Conservation (phyloP, 2,888 invertebrate genomes). For the Drosophila pegasa region DNA sequence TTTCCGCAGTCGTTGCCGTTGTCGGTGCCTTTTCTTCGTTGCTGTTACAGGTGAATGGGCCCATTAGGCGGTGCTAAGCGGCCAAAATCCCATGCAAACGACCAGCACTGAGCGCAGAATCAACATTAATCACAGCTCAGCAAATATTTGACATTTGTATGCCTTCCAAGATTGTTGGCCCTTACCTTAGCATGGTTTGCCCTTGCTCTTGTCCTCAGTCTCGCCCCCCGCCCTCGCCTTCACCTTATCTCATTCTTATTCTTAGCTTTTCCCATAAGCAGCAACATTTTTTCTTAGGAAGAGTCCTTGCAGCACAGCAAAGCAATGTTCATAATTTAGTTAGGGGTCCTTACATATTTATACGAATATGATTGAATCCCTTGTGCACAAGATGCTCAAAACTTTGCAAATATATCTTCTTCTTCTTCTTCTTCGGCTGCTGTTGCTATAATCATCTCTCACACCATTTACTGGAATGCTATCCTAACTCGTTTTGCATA, state of each 20-base stretch:
- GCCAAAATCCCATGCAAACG: constrained; percentile 52
- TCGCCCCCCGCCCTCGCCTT: background rate
- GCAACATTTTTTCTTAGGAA: constrained; percentile 5
- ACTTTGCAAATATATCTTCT: background rate
- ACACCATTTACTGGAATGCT: background rate
- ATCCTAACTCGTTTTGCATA: background rate
- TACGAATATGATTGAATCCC: constrained; percentile 1
- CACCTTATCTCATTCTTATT: constrained; percentile 28
- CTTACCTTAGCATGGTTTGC: constrained; percentile 3
- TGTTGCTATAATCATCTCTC: background rate
- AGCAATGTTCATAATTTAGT: constrained; percentile 67
- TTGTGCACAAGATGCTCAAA: background rate
- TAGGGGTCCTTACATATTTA: constrained; percentile 17
- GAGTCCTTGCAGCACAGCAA: constrained; percentile 22
- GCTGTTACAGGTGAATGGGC: constrained; percentile 64
- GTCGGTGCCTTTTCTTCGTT: constrained; percentile 16
- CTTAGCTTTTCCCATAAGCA: constrained; percentile 30
- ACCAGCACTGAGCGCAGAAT: constrained; percentile 53
- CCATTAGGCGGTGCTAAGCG: constrained; percentile 42
- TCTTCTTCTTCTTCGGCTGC: no score
- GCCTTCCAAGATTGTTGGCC: constrained; percentile 29
- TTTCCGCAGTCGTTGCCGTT: constrained; percentile 26
- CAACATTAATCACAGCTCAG: constrained; percentile 82
- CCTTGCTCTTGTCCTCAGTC: background rate
- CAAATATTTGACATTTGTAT: constrained; percentile 80